A percentile compares a stretch with the other conserved stretches of the same genome.
Evolutionary conservation across 2,888 invertebrate genomes (phyloP).

Genomic region (Fabriciana adippe): DNA sequence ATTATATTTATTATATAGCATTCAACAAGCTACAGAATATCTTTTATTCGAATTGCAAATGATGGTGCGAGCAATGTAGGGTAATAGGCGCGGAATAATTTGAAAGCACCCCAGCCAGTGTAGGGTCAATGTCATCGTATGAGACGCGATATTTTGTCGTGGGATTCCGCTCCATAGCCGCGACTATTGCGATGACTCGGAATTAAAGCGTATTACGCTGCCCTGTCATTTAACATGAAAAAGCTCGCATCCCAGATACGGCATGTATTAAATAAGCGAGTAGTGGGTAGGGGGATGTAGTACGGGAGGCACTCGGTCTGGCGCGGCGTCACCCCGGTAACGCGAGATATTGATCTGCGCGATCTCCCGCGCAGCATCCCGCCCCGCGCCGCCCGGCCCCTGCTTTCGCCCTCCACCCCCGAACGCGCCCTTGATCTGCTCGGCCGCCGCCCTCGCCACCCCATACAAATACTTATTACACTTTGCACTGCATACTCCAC

Average conservation of each 20-base stretch:
- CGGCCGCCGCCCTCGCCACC: slow-evolving; percentile 53
- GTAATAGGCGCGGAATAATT: slow-evolving; percentile 27
- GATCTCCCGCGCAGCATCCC: slow-evolving; percentile 57
- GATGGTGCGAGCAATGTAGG: slow-evolving; percentile 24
- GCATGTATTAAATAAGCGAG: slow-evolving; percentile 79
- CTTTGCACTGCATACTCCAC: slow-evolving; percentile 76
- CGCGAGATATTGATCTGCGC: slow-evolving; percentile 81
- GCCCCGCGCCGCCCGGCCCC: slow-evolving; percentile 49
- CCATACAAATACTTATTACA: slow-evolving; percentile 77
- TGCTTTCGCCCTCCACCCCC: slow-evolving; percentile 62
- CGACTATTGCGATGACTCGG: slow-evolving; percentile 54
- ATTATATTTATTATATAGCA: too few species aligned
- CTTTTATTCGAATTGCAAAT: slow-evolving; percentile 7
- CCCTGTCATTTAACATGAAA: slow-evolving; percentile 76
- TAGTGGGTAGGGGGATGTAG: slow-evolving; percentile 73
- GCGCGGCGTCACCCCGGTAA: slow-evolving; percentile 84
- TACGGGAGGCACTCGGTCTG: slow-evolving; percentile 83
- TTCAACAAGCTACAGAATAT: too few species aligned
- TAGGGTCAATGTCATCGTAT: slow-evolving; percentile 67
- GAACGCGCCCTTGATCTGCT: slow-evolving; percentile 66
- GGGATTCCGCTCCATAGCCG: slow-evolving; percentile 44
- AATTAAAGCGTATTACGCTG: slow-evolving; percentile 61
- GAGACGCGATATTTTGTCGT: slow-evolving; percentile 46
- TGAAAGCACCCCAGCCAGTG: slow-evolving; percentile 34
- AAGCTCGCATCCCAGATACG: slow-evolving; percentile 77